Evolutionary conservation across 1,140 invertebrate genomes (phyloP).

Genomic region (Ceratoteleas bidentatus): DNA sequence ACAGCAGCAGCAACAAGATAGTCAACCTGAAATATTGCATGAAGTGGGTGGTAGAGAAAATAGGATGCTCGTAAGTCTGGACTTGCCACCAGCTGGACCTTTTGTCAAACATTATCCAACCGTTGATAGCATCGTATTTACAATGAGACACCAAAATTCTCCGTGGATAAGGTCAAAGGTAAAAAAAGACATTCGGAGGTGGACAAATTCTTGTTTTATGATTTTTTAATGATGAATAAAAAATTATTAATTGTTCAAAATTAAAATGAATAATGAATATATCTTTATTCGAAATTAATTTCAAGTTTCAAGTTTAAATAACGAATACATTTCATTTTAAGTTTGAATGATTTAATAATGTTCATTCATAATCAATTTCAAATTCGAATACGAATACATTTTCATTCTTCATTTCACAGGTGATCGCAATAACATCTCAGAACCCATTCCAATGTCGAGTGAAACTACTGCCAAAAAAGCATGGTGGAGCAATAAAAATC

Average conservation of each 20-base stretch:
- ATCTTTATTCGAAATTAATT: not conserved
- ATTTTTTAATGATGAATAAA: not conserved
- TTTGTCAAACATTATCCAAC: constrained; percentile 72
- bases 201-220: too few species aligned
- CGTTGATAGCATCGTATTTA: constrained; percentile 72
- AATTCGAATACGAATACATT: too few species aligned
- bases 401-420: constrained; percentile 21
- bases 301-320: too few species aligned
- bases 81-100: constrained; percentile 75
- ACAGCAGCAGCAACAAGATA: constrained; percentile 69
- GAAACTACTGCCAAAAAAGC: constrained; percentile 73
- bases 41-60: constrained; percentile 72
- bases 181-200: not conserved
- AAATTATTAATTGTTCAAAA: not conserved
- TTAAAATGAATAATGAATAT: too few species aligned
- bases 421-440: constrained; percentile 51
- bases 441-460: constrained; percentile 75
- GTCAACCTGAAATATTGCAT: constrained; percentile 79
- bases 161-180: constrained; percentile 78
- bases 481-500: constrained; percentile 69
- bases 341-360: too few species aligned
- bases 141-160: constrained; percentile 78
- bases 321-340: too few species aligned
- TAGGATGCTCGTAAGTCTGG: constrained; percentile 44
- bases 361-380: too few species aligned